phyloP scores from a whole-genome alignment of 2,797 vertebrate genomes.

The Tadarida brasiliensis region DNA sequence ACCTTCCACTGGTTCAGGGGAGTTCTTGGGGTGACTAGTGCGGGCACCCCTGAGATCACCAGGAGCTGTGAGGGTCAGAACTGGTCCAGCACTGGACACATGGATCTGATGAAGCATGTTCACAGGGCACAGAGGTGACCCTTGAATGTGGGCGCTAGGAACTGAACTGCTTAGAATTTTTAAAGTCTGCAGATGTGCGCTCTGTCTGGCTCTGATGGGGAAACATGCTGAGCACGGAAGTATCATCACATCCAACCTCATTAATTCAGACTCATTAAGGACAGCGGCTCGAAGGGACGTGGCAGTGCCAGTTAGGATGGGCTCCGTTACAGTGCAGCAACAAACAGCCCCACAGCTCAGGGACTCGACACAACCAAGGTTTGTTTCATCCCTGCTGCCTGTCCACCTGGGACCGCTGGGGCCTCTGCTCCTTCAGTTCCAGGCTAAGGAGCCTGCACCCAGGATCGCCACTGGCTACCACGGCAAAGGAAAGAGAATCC shows the following conservation, averaged over 20 bases:
- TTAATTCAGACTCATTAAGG: background rate
- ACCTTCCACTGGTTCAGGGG: background rate
- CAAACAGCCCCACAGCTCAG: background rate
- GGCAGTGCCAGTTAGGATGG: background rate
- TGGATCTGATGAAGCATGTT: background rate
- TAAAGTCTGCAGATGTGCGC: background rate
- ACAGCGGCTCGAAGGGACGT: background rate
- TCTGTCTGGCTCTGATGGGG: constrained; percentile 16
- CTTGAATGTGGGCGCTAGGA: background rate
- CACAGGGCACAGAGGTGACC: background rate
- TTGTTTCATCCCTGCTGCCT: background rate
- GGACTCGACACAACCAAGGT: background rate
- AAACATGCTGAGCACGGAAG: background rate
- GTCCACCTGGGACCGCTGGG: too few species aligned
- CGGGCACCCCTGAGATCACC: background rate
- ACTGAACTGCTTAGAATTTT: background rate
- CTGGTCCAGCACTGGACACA: background rate
- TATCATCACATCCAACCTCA: background rate
- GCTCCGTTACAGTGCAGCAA: rapidly evolving
- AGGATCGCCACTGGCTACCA: rapidly evolving
- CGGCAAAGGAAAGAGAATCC: background rate
- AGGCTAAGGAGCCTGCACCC: background rate
- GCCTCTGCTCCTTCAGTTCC: background rate
- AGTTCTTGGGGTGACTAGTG: background rate
- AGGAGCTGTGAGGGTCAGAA: background rate